Evolutionary conservation across 2,797 vertebrate genomes (phyloP), one percentile per base, ranked within the genome.

Genomic region (Anas acuta): DNA sequence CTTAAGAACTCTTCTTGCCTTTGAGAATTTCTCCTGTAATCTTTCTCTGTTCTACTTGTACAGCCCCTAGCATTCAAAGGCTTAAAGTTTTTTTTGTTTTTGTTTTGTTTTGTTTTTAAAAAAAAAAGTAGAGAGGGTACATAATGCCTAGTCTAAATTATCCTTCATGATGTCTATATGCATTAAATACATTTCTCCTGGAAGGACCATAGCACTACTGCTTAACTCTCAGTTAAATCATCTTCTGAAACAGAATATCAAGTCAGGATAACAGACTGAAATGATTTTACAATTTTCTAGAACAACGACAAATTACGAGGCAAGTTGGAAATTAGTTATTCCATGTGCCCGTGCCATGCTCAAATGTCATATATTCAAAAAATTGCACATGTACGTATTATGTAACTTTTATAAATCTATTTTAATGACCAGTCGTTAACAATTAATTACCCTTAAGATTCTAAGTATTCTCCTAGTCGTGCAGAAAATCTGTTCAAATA

Each of bases 11-110:
- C 65, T 37, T 67, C 13, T 26, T 67, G 64, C 60, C 74, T 92
- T 95, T 95, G 90, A 94, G 95, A 92, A 84, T 79, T 66, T 67
- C 71, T 84, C n/a, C 49, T 91, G 47, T 88, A 95, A 87, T 89
- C 58, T 91, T 62, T 66, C 20, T 76, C 8, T 15, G 21, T 49
- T 91, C 78, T 84, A n/a, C 65, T 62, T 67, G 66, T 56, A 60
- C 53, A 71, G 81, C 47, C 70, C 32, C 49, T 51, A 58, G 41
- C 30, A 67, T 82, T 93, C 92, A 89, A 90, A 96, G 60, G 11
- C 67, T 73, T 66, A 1, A 53, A 60, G 51, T 33, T 43, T 18
- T 43, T 43, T 43, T 18, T 18, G 17, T 43, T 43, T 43, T 43
- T 43, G 17, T 43, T 43, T 43, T 41, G 41, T 41, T 41, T 41